Evolutionary conservation across 2,888 invertebrate species (phyloP), one percentile per base, ranked within the genome.

Genomic region (Minunthozetes semirufus): DNA sequence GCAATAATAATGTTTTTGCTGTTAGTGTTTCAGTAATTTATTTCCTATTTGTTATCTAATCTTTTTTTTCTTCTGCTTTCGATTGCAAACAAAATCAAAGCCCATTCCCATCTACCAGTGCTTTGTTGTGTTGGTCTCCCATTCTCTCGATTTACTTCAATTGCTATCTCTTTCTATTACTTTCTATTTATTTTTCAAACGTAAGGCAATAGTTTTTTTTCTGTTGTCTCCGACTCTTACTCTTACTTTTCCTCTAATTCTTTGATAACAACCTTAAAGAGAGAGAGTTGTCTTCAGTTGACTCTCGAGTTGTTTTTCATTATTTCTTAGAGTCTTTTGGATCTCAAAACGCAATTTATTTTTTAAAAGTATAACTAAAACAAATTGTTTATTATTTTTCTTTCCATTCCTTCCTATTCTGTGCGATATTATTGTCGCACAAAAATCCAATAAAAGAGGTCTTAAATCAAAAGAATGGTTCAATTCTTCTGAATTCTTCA

Each of bases 11-110:
- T 68, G 42, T 42, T 46, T 19, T 22, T 38, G 33, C 38, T 33
- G 29, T 68, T 61, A 19, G 53, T 33, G 25, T 38, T 68, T 68
- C 22, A 42, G 68, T 68, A 68, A 68, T 68, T 68, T 68, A 68
- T 68, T 68, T 68, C 11, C 68, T 42, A 68, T 68, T 68, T 38
- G 38, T 68, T 68, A 68, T 42, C 68, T 68, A 68, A 68, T 68
- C 68, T 68, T 42, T 66, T n/a, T n/a, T n/a, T 68, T 42, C 27
- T 33, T 33, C 19, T 27, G 22, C 33, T 19, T 27, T 8, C 11
- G 13, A 42, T n/a, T 2, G 15, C 11, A n/a, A 2, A 13, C 13
- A 68, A 68, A 68, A 68, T 68, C 68, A 68, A 68, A 38, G 68
- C 38, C 42, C 9, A 33, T 33, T 63, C 38, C 27, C 4, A 8